A percentile compares a stretch with the other conserved stretches of the same genome.
Conservation (phyloP, 2,888 invertebrate genomes). For the Mystacides longicornis region DNA sequence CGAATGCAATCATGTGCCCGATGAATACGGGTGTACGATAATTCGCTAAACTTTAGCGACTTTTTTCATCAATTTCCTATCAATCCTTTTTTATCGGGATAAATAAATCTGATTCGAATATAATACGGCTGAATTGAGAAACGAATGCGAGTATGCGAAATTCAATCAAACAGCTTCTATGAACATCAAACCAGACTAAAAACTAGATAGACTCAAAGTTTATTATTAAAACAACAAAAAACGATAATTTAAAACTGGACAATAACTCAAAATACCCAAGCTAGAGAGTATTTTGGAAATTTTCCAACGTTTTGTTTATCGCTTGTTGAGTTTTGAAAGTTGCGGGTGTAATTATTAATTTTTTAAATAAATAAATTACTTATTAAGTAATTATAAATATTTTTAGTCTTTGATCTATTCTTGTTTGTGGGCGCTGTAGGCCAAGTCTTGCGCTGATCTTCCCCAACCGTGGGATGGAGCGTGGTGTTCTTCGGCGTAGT, state of each 20-base stretch:
- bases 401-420: conserved; percentile 29
- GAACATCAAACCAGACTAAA: not conserved
- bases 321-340: not conserved
- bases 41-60: not conserved
- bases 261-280: no score
- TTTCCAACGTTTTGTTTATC: not conserved
- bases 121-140: not conserved
- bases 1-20: not conserved
- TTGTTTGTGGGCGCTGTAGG: conserved; percentile 61
- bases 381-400: conserved; percentile 2
- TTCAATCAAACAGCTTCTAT: not conserved
- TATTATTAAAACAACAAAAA: not conserved
- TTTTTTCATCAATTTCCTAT: not conserved
- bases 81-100: not conserved
- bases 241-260: not conserved
- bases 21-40: not conserved
- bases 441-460: conserved; percentile 61
- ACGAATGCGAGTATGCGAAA: no score
- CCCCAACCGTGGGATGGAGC: conserved; percentile 41
- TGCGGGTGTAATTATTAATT: no score
- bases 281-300: not conserved
- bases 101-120: not conserved
- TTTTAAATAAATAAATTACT: not conserved
- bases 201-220: conserved; percentile 1
- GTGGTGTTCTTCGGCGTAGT: conserved; percentile 57